phyloP scores from a whole-genome alignment of 2,113 vertebrate genomes.

The Centrocercus urophasianus region DNA sequence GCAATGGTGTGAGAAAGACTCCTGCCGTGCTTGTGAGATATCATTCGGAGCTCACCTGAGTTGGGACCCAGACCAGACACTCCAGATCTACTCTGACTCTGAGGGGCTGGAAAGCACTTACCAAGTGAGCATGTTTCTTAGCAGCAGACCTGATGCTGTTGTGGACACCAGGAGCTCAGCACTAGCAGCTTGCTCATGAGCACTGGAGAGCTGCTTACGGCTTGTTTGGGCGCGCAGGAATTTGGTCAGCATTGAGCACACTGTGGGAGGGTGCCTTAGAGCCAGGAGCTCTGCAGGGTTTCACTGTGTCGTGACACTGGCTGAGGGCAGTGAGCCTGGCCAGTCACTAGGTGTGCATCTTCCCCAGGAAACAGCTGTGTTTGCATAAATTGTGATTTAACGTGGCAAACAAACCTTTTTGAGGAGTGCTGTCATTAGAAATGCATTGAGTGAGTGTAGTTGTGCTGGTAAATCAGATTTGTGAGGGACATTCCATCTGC shows the following conservation, averaged over 20 bases:
- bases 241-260: not conserved
- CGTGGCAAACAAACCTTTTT: not conserved
- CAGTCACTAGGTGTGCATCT: fast-evolving
- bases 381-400: not conserved
- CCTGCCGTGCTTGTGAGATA: fast-evolving
- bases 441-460: fast-evolving
- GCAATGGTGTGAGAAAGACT: not conserved
- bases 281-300: not conserved
- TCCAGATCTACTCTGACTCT: not conserved
- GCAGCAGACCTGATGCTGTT: not conserved
- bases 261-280: not conserved
- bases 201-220: not conserved
- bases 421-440: not conserved
- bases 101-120: fast-evolving
- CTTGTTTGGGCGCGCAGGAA: not conserved
- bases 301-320: not conserved
- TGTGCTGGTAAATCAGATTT: not conserved
- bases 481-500: not conserved
- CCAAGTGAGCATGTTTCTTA: not conserved
- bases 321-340: fast-evolving
- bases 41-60: not conserved
- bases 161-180: not conserved
- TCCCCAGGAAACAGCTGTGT: not conserved
- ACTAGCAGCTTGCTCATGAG: not conserved
- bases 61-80: not conserved